Conservation (phyloP, 2,888 invertebrate species). For the Macropis europaea region DNA sequence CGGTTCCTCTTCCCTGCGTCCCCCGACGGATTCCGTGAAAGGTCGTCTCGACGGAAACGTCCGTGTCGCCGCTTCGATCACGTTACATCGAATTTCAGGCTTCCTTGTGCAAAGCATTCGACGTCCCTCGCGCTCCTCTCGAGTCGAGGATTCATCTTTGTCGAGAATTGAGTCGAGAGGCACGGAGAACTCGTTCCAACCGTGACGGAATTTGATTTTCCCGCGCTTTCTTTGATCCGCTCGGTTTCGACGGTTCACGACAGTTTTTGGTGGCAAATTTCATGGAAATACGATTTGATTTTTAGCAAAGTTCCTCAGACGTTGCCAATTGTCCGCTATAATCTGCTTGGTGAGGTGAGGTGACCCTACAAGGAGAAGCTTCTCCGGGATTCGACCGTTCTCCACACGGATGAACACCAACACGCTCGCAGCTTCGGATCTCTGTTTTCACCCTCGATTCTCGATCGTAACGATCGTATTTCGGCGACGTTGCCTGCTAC, state of each 20-base stretch:
- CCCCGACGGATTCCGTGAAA: slow-evolving; percentile 38
- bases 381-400: slow-evolving; percentile 24
- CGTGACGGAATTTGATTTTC: slow-evolving; percentile 5
- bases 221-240: background rate
- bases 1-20: slow-evolving; percentile 28
- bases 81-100: slow-evolving; percentile 33
- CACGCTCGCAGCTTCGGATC: slow-evolving; percentile 11
- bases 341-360: slow-evolving; percentile 56
- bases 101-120: background rate
- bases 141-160: slow-evolving; percentile 2
- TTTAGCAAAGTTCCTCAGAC: background rate
- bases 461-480: slow-evolving; percentile 58
- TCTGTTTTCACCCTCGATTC: slow-evolving; percentile 55
- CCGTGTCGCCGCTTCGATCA: slow-evolving; percentile 13
- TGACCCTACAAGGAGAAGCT: slow-evolving; percentile 47
- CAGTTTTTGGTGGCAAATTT: too few relatives aligned
- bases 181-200: background rate
- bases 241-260: too few relatives aligned
- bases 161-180: slow-evolving; percentile 5
- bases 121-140: background rate
- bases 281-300: too few relatives aligned
- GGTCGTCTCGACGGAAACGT: slow-evolving; percentile 21
- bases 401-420: slow-evolving; percentile 21
- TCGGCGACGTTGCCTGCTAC: slow-evolving; percentile 33
- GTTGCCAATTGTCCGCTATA: slow-evolving; percentile 16